A percentile compares a stretch with the other conserved stretches of the same genome.
These are phyloP conservation scores for Apis mellifera DNA, from an alignment of 1,140 invertebrate species.

Conservation along the genomic window DNA sequence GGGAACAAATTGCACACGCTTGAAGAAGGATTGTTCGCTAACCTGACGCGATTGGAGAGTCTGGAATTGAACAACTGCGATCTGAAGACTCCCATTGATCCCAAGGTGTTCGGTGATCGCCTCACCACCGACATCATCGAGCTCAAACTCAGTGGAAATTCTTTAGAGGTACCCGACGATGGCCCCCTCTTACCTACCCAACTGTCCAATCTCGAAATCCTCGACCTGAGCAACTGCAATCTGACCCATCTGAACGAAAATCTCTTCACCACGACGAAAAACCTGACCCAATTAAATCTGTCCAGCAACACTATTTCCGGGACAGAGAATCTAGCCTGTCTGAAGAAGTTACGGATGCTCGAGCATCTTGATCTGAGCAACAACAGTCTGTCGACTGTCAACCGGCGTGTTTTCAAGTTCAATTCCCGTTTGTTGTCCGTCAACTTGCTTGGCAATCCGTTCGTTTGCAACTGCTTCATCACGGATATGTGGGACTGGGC, in stretches of 20 bases:
- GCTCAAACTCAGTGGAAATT: conserved; percentile 87
- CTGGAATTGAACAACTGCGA: conserved; percentile 87
- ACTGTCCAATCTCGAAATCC: conserved; percentile 83
- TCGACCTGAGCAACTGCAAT: conserved; percentile 87
- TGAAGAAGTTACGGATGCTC: conserved; percentile 83
- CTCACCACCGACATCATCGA: conserved; percentile 85
- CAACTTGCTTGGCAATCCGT: conserved; percentile 87
- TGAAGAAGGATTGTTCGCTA: conserved; percentile 87
- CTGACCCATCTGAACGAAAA: conserved; percentile 84
- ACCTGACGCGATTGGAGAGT: conserved; percentile 85
- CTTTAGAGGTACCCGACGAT: conserved; percentile 82
- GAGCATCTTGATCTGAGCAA: conserved; percentile 85
- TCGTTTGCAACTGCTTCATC: conserved; percentile 86
- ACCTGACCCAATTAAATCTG: conserved; percentile 85
- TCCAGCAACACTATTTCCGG: conserved; percentile 83
- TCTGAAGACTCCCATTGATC: conserved; percentile 83
- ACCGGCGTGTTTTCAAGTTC: conserved; percentile 81
- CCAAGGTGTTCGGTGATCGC: conserved; percentile 86
- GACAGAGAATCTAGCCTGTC: conserved; percentile 81
- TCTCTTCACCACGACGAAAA: conserved; percentile 84
- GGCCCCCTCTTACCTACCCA: conserved; percentile 85
- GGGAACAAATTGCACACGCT: conserved; percentile 86
- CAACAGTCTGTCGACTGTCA: conserved; percentile 84
- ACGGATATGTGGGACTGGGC: conserved; percentile 89
- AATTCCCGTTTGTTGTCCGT: conserved; percentile 83